Base-by-base conservation (phyloP, 2,888 invertebrate genomes). In the Drosophila paramelanica region DNA sequence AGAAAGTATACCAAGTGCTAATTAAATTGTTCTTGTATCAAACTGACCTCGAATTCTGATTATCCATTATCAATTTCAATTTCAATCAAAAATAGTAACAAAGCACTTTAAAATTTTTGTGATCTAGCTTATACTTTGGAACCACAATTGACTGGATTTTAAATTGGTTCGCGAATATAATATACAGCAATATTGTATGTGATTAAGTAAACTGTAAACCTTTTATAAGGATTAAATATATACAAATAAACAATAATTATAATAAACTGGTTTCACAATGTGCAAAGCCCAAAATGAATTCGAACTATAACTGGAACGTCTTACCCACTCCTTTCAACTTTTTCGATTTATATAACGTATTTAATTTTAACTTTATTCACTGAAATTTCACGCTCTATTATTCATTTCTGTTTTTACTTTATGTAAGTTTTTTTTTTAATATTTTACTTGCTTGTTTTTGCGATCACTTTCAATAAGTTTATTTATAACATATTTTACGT, bases 401-500 rank as follows among this genome's bases (percentile, higher is more conserved):
- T 60, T 55, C 33, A 53, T 57, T 74, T 43, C 11, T 41, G 38
- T 49, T 31, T 60, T 53, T 31, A 39, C 33, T 49, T 53, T 36
- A 46, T 52, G 59, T 49, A 27, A 43, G 56, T 49, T 51, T 38
- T 31, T n/a, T 49, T 51, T 38, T 23, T n/a, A 41, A 42, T 47
- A 33, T 43, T 47, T 52, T 45, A 10, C 36, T 5, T 46, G 3
- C 17, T 38, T 23, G n/a, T 38, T 23, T 58, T 39, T 42, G 33
- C 33, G 36, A 31, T 23, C 51, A 69, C 65, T 77, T 66, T 50
- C 52, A 67, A 49, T 66, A 53, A 66, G 69, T 64, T 68, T 72
- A 81, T 78, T 75, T 64, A 67, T 77, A 73, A 68, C 62, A 66
- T 68, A 66, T 49, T 61, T 72, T 61, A 64, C 56, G 66, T 33